phyloP scores from a whole-genome alignment of 2,797 vertebrate genomes.

The Tokudaia tokunoshimensis region DNA sequence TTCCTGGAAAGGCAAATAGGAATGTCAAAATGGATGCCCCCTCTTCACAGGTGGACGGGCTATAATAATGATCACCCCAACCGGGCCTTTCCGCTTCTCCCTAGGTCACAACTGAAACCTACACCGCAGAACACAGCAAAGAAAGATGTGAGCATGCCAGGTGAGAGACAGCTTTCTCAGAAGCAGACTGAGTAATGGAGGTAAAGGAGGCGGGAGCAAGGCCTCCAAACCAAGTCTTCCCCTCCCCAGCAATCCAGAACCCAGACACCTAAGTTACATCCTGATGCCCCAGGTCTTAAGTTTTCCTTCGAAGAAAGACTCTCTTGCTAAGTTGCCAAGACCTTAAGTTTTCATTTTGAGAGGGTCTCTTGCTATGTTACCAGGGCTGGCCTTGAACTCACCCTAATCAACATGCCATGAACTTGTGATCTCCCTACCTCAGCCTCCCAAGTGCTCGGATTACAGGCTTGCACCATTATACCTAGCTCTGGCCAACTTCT shows the following conservation, averaged over 20 bases:
- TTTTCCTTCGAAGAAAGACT: not conserved
- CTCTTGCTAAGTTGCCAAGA: not conserved
- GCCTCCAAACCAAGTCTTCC: not conserved
- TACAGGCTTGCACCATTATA: not conserved
- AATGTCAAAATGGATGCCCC: not conserved
- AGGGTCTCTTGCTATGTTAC: not conserved
- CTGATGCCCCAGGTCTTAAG: not conserved
- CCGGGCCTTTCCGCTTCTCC: not conserved
- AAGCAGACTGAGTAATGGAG: fast-evolving
- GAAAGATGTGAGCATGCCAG: slow-evolving; percentile 23
- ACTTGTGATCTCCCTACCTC: not conserved
- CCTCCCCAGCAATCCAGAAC: not conserved
- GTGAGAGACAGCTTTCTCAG: slow-evolving; percentile 41
- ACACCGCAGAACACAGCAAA: not conserved
- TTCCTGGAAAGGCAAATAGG: not conserved
- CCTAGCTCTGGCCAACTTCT: not conserved
- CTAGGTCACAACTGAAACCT: slow-evolving; percentile 74
- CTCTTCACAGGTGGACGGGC: not conserved
- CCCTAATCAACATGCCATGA: not conserved
- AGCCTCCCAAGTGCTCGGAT: not conserved
- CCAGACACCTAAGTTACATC: not conserved
- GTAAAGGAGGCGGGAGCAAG: not conserved
- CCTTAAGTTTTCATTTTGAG: not conserved
- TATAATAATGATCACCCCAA: not conserved
- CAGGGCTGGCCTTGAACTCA: not conserved